Base-by-base conservation (phyloP, 2,888 invertebrate genomes). In the Andrena camellia region DNA sequence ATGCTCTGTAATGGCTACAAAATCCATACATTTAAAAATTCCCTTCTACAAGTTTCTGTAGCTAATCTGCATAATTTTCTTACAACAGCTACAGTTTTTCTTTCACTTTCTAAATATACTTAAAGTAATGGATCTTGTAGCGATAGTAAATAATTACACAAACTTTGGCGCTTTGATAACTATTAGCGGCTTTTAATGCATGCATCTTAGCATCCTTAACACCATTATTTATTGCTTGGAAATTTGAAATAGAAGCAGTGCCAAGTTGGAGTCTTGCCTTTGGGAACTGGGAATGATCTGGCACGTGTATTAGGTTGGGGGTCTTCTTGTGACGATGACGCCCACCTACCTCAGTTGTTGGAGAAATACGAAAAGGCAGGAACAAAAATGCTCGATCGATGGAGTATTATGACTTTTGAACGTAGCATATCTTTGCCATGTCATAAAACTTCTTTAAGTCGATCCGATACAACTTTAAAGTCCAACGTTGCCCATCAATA, bases 251-350 rank as follows among this genome's bases (percentile, higher is more conserved):
- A 98, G 98, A 97, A 97, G 93, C 97, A 98, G 95, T 98, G 98
- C 86, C 99, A 99, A 94, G 97, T 99, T 31, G 99, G 99, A 29
- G 98, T 99, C 2, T 95, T 99, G 81, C 99, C 99, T 0, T 95
- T 99, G 89, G 99, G 99, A 57, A 99, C 99, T 0, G 99, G 99
- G 67, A 99, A 99, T 94, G 99, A 99, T 94, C 95, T 99, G 90
- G 99, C 99, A 0, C 95, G 99, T 8, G 99, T 99, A 5, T 95
- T 98, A 23, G 99, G 99, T 54, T 99, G 99, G 99, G 99, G 99
- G 13, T 97, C 98, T 8, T 97, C 98, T 13, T 99, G 99, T 92
- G 99, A 99, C 92, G 99, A 99, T 92, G 99, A 99, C 89, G 97
- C 99, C 8, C 98, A 99, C 93, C 95, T 99, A 66, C 98, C 98